A percentile compares a stretch with the other conserved stretches of the same genome.
These are phyloP conservation scores for Hydropsyche betteni DNA, from an alignment of 2,888 invertebrate species.

Conservation along the genomic window DNA sequence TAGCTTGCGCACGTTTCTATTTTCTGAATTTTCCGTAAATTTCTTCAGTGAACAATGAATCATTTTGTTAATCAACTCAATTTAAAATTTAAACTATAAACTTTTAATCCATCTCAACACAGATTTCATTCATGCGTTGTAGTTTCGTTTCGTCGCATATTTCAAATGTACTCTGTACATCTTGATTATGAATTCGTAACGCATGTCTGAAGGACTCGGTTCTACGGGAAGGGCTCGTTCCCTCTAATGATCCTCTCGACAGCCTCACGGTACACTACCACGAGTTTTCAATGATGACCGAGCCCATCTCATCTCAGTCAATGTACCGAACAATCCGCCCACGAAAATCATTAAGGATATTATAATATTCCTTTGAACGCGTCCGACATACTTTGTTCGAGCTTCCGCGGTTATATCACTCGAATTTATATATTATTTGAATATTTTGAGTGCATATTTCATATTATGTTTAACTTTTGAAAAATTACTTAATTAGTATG, in stretches of 20 bases:
- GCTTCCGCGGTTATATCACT: too few species aligned
- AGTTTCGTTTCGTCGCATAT: background rate
- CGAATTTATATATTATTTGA: too few species aligned
- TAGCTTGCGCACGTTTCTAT: too few species aligned
- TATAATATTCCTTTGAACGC: too few species aligned
- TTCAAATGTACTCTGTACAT: slow-evolving; percentile 14
- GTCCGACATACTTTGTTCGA: too few species aligned
- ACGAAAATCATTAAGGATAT: too few species aligned
- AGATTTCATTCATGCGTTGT: background rate
- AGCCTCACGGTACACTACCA: background rate
- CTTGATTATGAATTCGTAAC: slow-evolving; percentile 47
- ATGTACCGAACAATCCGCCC: slow-evolving; percentile 23
- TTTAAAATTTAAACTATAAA: background rate
- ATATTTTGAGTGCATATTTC: too few species aligned
- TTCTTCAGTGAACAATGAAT: too few species aligned
- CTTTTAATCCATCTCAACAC: background rate
- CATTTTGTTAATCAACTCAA: too few species aligned
- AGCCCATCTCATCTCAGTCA: background rate
- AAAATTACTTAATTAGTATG: too few species aligned
- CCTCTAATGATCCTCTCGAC: slow-evolving; percentile 42
- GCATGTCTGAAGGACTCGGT: slow-evolving; percentile 34
- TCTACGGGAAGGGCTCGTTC: slow-evolving; percentile 8
- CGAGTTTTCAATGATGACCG: slow-evolving; percentile 12
- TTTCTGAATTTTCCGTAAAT: too few species aligned
- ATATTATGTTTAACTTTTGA: too few species aligned